These are phyloP conservation scores for Meta bourneti DNA, from an alignment of 2,888 invertebrate genomes.

Conservation along the genomic window DNA sequence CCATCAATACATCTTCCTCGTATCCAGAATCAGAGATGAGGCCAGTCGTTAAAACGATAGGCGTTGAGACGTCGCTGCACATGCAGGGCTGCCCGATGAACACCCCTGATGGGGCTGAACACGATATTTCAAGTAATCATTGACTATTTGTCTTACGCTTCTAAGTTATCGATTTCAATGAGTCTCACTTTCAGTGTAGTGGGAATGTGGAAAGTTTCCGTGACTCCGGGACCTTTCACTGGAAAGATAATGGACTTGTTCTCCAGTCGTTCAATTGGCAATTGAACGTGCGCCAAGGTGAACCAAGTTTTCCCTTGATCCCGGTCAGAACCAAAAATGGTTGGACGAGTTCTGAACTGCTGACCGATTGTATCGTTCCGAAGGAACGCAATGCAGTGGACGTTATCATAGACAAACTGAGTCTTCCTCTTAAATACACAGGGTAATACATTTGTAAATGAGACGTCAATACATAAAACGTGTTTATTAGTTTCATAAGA, in stretches of 20 bases:
- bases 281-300: too few relatives aligned
- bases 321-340: too few relatives aligned
- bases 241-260: too few relatives aligned
- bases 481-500: slow-evolving; percentile 26
- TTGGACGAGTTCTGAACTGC: too few relatives aligned
- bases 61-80: slow-evolving; percentile 42
- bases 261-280: too few relatives aligned
- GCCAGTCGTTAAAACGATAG: slow-evolving; percentile 56
- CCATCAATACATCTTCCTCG: slow-evolving; percentile 62
- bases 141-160: slow-evolving; percentile 72
- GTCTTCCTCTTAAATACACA: slow-evolving; percentile 54
- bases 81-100: slow-evolving; percentile 60
- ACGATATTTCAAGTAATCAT: slow-evolving; percentile 52
- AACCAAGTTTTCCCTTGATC: too few relatives aligned
- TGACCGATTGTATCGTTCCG: too few relatives aligned
- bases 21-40: slow-evolving; percentile 69
- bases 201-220: too few relatives aligned
- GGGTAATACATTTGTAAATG: slow-evolving; percentile 51
- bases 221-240: too few relatives aligned
- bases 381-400: too few relatives aligned
- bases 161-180: slow-evolving; percentile 10
- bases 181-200: too few relatives aligned
- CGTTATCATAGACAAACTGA: slow-evolving; percentile 6
- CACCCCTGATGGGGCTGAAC: slow-evolving; percentile 41
- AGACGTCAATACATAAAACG: not conserved